Base-by-base conservation (phyloP, 2,888 invertebrate genomes). In the Cetonia aurata region DNA sequence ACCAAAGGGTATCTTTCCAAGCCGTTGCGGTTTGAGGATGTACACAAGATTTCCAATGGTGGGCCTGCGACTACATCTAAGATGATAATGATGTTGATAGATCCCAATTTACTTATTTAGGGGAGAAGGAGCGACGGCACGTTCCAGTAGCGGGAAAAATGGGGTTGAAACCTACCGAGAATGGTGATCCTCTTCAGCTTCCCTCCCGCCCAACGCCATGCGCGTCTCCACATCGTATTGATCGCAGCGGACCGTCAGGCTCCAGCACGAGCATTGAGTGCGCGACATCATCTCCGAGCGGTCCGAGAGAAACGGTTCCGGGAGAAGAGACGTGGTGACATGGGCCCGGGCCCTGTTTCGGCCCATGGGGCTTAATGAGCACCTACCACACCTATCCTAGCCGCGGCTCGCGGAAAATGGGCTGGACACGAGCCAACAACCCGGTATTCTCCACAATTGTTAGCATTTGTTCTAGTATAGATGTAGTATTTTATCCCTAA, bases 341-440 rank as follows among this genome's bases (percentile, higher is more conserved):
- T 69, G 68, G 68, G 71, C 68, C 69, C 50, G 70, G 56, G 71
- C 70, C 55, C 72, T 69, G 50, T 74, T 74, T 75, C 72, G 77
- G 73, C 76, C 76, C 72, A 75, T 74, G 76, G 77, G 79, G 77
- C 79, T 79, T 77, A 74, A 84, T 84, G 84, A 83, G 83, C 78
- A 81, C 83, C 77, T 85, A 84, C 81, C 83, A 85, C 80, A 85
- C 85, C 76, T 84, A 85, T 79, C 85, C 85, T 75, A 83, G 81
- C 78, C 82, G 80, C 78, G 83, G 83, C 73, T 77, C 81, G 75
- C 80, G 82, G 77, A 80, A 79, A 71, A 82, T 83, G 80, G 83
- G 82, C 77, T 82, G 82, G 82, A 82, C 80, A 77, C 78, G 77
- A 72, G 79, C 78, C 78, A 80, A 82, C 75, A 79, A 79, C 77